Conservation (phyloP, 1,140 invertebrate genomes). For the Venturia canescens region DNA sequence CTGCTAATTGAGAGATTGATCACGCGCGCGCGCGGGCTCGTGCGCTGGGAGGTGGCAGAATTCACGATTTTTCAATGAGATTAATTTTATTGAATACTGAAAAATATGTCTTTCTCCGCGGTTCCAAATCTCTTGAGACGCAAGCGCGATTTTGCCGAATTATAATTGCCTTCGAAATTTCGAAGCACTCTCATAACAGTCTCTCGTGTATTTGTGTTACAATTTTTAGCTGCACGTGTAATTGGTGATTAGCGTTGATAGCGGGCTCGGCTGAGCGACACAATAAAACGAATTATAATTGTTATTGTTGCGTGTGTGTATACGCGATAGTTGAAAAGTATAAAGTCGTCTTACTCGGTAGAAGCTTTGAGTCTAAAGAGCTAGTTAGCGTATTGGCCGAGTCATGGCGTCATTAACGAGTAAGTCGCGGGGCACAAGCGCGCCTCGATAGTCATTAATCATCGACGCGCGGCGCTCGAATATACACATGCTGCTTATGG, state of each 20-base stretch:
- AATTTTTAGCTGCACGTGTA: slow-evolving; percentile 11
- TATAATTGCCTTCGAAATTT: no score
- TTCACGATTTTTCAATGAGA: no score
- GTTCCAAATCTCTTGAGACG: no score
- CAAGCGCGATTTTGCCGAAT: no score
- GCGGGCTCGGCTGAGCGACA: background rate
- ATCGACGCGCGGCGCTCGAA: slow-evolving; percentile 64
- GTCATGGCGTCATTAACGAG: slow-evolving; percentile 70
- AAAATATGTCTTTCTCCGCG: no score
- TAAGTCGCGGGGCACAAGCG: slow-evolving; percentile 51
- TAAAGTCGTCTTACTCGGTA: slow-evolving; percentile 36
- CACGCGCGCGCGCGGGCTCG: background rate
- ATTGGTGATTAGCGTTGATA: background rate
- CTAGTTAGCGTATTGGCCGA: slow-evolving; percentile 69
- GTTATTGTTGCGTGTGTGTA: background rate
- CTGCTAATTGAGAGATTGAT: slow-evolving; percentile 1
- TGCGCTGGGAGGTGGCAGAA: background rate
- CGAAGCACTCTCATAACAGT: background rate
- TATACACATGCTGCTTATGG: background rate
- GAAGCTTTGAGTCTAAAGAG: slow-evolving; percentile 57
- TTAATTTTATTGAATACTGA: no score
- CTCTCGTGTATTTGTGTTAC: background rate
- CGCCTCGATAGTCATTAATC: slow-evolving; percentile 67
- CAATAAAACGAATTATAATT: slow-evolving; percentile 1
- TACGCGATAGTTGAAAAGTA: slow-evolving; percentile 20